Percentiles rank a stretch among this genome's conserved stretches.
These are phyloP conservation scores for Daubentonia madagascariensis DNA, from an alignment of 2,113 vertebrate species.

Conservation along the genomic window DNA sequence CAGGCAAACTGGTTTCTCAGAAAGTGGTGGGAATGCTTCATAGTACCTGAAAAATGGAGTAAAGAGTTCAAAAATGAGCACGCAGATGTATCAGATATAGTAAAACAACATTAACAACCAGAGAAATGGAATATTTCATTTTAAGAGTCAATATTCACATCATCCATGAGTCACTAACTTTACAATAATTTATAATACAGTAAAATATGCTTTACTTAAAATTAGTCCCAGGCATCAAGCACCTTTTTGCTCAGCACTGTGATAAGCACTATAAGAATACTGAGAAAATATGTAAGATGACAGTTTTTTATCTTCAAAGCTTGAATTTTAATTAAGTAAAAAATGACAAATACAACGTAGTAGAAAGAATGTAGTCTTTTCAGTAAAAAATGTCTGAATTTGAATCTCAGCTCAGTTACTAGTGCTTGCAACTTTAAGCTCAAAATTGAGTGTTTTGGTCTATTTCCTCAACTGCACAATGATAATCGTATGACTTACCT, in stretches of 20 bases:
- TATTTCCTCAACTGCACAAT: neutral
- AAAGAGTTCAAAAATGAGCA: neutral
- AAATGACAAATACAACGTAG: neutral
- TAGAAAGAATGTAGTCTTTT: neutral
- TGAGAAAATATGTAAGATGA: neutral
- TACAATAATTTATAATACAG: neutral
- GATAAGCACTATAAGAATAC: neutral
- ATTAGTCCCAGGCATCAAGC: neutral
- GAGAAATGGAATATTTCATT: accelerated
- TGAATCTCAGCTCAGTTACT: neutral
- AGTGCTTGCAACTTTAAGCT: neutral
- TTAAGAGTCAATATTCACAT: neutral
- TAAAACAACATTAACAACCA: neutral
- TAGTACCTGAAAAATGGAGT: conserved; percentile 91
- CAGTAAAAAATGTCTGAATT: neutral
- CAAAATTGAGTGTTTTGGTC: neutral
- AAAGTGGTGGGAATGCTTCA: conserved; percentile 98
- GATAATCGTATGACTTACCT: neutral
- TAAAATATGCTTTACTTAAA: neutral
- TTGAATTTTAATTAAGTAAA: neutral
- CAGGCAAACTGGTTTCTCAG: conserved; percentile 98
- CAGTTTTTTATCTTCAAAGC: neutral
- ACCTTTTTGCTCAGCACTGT: neutral
- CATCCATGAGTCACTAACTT: neutral
- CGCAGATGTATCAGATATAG: accelerated